A percentile compares a stretch with the other conserved stretches of the same genome.
Conservation (phyloP, 2,113 vertebrate species). For the Syrmaticus mikado region DNA sequence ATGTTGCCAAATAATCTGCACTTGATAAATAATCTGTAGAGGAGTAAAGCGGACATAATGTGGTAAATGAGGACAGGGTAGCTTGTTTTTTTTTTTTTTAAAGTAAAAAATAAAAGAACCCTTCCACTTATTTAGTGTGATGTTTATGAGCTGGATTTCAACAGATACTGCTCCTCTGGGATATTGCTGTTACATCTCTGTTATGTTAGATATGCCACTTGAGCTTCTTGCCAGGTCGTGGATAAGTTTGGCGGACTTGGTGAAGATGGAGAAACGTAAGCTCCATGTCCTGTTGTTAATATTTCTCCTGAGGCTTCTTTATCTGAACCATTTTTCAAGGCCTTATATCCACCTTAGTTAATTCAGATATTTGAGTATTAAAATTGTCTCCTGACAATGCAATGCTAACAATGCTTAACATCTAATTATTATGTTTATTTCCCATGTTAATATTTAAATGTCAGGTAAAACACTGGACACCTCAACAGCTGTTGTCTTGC, state of each 20-base stretch:
- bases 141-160: not conserved
- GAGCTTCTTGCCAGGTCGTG: not conserved
- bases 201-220: not conserved
- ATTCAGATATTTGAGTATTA: not conserved
- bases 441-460: not conserved
- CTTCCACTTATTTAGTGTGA: not conserved
- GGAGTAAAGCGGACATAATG: not conserved
- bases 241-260: not conserved
- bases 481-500: constrained; percentile 37
- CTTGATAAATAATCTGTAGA: not conserved
- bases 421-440: not conserved
- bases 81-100: not conserved
- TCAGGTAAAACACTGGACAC: constrained; percentile 74
- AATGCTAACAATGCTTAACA: not conserved
- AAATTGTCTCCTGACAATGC: not conserved
- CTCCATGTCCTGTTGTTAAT: not conserved
- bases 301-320: not conserved
- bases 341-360: not conserved
- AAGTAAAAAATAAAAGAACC: not conserved
- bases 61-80: not conserved
- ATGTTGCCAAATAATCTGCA: not conserved
- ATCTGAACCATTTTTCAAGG: not conserved
- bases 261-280: not conserved
- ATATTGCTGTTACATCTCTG: not conserved
- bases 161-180: not conserved